Percentiles rank a stretch among this genome's conserved stretches.
Evolutionary conservation across 2,888 invertebrate genomes (phyloP).

Genomic region (Augochlorella aurata): DNA sequence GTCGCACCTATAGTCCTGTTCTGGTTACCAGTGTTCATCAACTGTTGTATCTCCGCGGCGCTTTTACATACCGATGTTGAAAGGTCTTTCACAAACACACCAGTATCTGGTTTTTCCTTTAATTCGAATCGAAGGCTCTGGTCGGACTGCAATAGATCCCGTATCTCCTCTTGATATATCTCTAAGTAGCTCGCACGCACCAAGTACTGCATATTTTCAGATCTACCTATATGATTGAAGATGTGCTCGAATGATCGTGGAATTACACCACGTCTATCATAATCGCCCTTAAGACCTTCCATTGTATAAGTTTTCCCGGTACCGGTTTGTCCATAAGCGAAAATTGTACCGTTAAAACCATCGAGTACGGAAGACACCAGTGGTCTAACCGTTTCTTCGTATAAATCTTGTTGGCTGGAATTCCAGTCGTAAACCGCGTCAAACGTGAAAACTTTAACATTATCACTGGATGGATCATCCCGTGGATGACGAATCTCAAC

Average conservation of each 20-base stretch:
- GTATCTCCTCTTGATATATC: conserved; percentile 96
- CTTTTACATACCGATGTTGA: conserved; percentile 97
- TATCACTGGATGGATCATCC: conserved; percentile 86
- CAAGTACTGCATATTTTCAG: conserved; percentile 96
- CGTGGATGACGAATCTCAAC: conserved; percentile 95
- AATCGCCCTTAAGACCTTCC: conserved; percentile 87
- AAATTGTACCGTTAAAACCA: conserved; percentile 99
- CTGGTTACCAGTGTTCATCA: conserved; percentile 96
- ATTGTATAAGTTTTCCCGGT: conserved; percentile 93
- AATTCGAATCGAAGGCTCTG: conserved; percentile 88
- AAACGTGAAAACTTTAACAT: conserved; percentile 97
- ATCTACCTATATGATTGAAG: conserved; percentile 96
- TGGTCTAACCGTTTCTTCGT: conserved; percentile 97
- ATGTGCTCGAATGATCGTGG: conserved; percentile 99
- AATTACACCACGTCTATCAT: conserved; percentile 93
- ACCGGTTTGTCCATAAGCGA: conserved; percentile 99
- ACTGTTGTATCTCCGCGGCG: conserved; percentile 94
- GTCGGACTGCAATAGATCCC: conserved; percentile 87
- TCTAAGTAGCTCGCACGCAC: conserved; percentile 98
- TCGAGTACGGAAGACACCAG: conserved; percentile 97
- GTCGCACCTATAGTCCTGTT: conserved; percentile 97
- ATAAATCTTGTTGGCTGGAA: conserved; percentile 95
- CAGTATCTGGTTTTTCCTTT: conserved; percentile 90
- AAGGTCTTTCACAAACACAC: conserved; percentile 97
- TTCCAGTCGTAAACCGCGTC: conserved; percentile 97